A percentile compares a stretch with the other conserved stretches of the same genome.
Conservation (phyloP, 2,888 invertebrate genomes). For the Drosophila phalerata region DNA sequence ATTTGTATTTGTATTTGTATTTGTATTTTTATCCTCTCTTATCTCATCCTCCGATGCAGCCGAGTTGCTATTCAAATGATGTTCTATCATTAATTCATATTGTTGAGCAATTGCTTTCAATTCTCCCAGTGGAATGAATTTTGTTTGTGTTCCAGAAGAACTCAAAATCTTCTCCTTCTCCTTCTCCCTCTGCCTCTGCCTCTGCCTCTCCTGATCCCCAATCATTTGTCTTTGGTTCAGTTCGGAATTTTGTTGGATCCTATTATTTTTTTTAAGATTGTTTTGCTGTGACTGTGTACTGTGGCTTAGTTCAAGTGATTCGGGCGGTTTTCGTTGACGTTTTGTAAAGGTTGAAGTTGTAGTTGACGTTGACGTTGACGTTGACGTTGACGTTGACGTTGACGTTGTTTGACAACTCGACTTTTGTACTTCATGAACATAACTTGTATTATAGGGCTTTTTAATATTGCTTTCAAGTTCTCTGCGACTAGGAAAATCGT, state of each 20-base stretch:
- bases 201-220: constrained; percentile 7
- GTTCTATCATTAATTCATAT: constrained; percentile 70
- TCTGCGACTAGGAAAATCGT: background rate
- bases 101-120: constrained; percentile 79
- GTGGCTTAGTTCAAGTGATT: constrained; percentile 43
- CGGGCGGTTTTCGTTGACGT: constrained; percentile 60
- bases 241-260: background rate
- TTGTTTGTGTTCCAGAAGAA: constrained; percentile 81
- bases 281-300: background rate
- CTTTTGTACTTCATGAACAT: background rate
- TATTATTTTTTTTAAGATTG: background rate
- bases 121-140: constrained; percentile 81
- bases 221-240: background rate
- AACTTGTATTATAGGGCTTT: background rate
- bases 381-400: too few relatives aligned
- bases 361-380: too few relatives aligned
- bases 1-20: constrained; percentile 45
- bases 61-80: constrained; percentile 44
- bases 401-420: background rate
- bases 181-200: too few relatives aligned
- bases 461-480: background rate
- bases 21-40: constrained; percentile 50
- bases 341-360: constrained; percentile 7
- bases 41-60: constrained; percentile 76
- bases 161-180: constrained; percentile 39